Base-by-base conservation (phyloP, 2,888 invertebrate species). In the Neoascia interrupta region DNA sequence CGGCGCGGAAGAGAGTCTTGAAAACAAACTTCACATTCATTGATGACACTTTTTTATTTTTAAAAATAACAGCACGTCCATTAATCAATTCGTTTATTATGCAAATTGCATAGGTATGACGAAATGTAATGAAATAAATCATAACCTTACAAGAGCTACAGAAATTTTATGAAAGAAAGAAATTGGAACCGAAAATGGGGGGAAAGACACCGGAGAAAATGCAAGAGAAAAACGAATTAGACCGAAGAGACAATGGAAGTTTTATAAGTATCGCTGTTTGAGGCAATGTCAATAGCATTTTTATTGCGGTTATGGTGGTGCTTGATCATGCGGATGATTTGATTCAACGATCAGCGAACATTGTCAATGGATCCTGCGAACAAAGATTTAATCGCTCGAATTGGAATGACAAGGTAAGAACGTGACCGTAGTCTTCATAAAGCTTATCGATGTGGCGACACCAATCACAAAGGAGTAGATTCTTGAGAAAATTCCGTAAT, bases 61-160 rank as follows among this genome's bases (percentile, higher is more conserved):
- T 31, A 31, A 16, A 56, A 69, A 76, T 70, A 76, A 26, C 64
- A 31, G 23, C 70, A 76, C 58, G 58, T 70, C 34, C 53, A 58
- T 58, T 70, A 43, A 75, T 53, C 47, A 64, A 60, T 58, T 72
- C 8, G 34, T 47, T 60, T 63, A 63, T 64, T 53, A 75, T 75
- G 63, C 56, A 70, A 70, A 70, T 76, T 45, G 11, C 37, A 5
- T 26, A n/a, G n/a, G n/a, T n/a, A 47, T 15, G 53, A 60, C 53
- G 49, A 68, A 66, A 58, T 43, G 13, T n/a, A n/a, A n/a, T n/a
- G 21, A 31, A 51, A 39, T 21, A 58, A 64, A 53, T 64, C 39
- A 64, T 51, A 43, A 63, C 39, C 11, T 51, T 26, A 51, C 16
- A 36, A 43, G 39, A 41, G 41, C 8, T 15, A 31, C 18, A 6